Conservation (phyloP, 2,113 vertebrate genomes). For the Catharus fuscescens region DNA sequence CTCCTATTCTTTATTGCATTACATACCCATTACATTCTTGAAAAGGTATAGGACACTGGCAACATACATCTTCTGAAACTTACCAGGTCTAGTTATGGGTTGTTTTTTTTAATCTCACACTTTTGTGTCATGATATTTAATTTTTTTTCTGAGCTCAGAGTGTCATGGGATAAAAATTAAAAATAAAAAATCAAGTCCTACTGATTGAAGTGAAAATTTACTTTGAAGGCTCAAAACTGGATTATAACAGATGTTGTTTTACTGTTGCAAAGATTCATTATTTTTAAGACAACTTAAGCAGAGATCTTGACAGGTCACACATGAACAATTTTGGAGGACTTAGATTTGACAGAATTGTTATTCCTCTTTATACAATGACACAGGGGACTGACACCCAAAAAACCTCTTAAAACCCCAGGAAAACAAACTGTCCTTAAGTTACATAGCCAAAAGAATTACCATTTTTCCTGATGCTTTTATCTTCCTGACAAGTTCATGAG, state of each 20-base stretch:
- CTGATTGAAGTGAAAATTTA: not conserved
- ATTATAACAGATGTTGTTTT: not conserved
- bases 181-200: not conserved
- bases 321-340: not conserved
- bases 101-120: not conserved
- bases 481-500: not conserved
- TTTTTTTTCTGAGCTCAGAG: not conserved
- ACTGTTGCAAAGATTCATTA: not conserved
- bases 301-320: not conserved
- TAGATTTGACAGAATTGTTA: not conserved
- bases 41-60: not conserved
- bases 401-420: not conserved
- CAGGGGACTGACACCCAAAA: not conserved
- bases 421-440: rapidly evolving
- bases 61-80: not conserved
- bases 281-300: not conserved
- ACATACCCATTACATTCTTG: not conserved
- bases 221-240: not conserved
- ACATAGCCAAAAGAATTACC: not conserved
- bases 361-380: not conserved
- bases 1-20: not conserved
- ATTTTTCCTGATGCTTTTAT: not conserved
- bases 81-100: not conserved
- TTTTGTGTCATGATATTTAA: rapidly evolving
- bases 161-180: not conserved